These are phyloP conservation scores for Excalfactoria chinensis DNA, from an alignment of 2,113 vertebrate species.

Conservation along the genomic window DNA sequence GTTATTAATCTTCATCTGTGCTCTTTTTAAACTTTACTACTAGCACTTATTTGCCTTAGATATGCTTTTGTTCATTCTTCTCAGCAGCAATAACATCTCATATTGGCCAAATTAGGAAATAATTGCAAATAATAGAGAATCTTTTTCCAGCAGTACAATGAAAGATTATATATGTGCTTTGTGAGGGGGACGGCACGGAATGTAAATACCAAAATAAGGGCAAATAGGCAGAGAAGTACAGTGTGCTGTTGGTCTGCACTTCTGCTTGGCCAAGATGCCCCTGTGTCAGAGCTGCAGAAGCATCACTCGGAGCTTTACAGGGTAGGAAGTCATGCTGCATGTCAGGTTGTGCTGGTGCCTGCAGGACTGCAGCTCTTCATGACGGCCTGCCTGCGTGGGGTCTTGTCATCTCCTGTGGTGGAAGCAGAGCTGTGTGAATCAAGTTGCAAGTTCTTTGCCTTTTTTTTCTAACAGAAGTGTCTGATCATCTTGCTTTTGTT, in stretches of 20 bases:
- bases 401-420: not conserved
- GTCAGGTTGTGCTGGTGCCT: not conserved
- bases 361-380: not conserved
- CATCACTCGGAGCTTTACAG: rapidly evolving
- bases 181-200: constrained; percentile 9
- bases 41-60: constrained; percentile 69
- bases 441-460: not conserved
- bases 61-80: constrained; percentile 74
- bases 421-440: not conserved
- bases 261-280: not conserved
- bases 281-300: not conserved
- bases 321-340: not conserved
- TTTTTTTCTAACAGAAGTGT: not conserved
- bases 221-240: not conserved
- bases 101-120: constrained; percentile 75
- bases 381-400: not conserved
- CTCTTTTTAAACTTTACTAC: constrained; percentile 76
- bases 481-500: not conserved
- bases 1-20: constrained; percentile 71
- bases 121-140: constrained; percentile 74
- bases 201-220: constrained; percentile 52
- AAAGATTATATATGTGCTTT: constrained; percentile 51
- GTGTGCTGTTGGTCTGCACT: not conserved
- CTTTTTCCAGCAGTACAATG: constrained; percentile 31
- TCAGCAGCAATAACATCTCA: constrained; percentile 71